Evolutionary conservation across 1,140 invertebrate species (phyloP), one percentile per base, ranked within the genome.

Genomic region (Lineus longissimus): DNA sequence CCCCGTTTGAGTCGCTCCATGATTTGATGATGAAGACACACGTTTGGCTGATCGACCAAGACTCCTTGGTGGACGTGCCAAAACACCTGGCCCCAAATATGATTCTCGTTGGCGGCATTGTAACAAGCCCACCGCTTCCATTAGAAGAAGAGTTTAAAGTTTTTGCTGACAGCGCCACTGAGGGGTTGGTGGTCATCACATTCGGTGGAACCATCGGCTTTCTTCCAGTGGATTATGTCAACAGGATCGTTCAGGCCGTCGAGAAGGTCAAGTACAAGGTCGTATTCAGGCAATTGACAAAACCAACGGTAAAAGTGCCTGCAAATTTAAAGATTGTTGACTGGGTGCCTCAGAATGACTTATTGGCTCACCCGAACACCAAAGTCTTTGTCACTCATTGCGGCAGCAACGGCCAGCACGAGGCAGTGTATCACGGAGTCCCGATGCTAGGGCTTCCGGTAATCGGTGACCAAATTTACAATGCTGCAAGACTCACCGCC

Each of bases 251-350:
- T 9, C 72, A 74, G 17, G 77, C 73, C 23, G 82, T 87, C 51
- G 64, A 80, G 17, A 81, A 80, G 61, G 59, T 86, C 6, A 82
- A 82, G 27, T 79, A 85, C 66, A 75, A 74, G 23, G 73, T 86
- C 11, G 59, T 87, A 9, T 86, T 84, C 84, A 85, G 85, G 58
- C 86, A 76, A 57, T 77, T 81, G 68, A 67, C 57, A 22, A 25
- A 87, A 86, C 66, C 83, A 77, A 33, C 73, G 84, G 33, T 73
- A 81, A 40, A 64, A 74, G 66, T 43, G 11, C 40, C 40, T 11
- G 11, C 40, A 13, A 43, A 43, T 43, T 11, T 43, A 19, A 11
- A 43, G 11, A 43, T 43, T 19, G 40, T 43, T 11, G 40, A 43
- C 40, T 43, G 40, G 40, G 11, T 43, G n/a, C 40, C 40, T 11